These are phyloP conservation scores for Megastigmus dorsalis DNA, from an alignment of 2,888 invertebrate species.

Conservation along the genomic window DNA sequence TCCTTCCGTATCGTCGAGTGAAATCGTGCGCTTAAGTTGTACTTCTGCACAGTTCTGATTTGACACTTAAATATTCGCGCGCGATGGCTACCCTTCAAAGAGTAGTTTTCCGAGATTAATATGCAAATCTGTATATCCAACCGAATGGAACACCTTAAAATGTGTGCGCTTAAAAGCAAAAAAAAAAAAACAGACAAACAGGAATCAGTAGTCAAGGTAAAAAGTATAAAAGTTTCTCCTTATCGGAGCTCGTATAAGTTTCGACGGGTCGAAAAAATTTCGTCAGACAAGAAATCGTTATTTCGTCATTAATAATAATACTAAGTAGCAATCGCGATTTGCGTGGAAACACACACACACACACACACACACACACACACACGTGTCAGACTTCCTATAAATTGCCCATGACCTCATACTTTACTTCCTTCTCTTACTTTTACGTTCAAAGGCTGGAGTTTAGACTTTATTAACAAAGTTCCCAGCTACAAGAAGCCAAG, in stretches of 20 bases:
- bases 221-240: background rate
- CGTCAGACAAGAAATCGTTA: conserved; percentile 9
- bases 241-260: conserved; percentile 7
- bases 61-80: too few species aligned
- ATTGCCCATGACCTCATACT: conserved; percentile 30
- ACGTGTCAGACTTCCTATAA: conserved; percentile 22
- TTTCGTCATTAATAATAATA: conserved; percentile 14
- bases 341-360: background rate
- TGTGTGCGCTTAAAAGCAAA: too few species aligned
- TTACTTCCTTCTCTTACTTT: conserved; percentile 1
- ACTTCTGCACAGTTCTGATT: too few species aligned
- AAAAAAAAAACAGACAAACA: too few species aligned
- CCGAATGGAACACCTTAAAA: too few species aligned
- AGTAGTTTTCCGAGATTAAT: background rate
- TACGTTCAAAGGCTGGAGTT: background rate
- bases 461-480: too few species aligned
- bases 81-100: too few species aligned
- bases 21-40: too few species aligned
- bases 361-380: background rate
- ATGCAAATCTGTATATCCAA: background rate
- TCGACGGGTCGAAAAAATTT: conserved; percentile 14
- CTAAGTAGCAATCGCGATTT: background rate
- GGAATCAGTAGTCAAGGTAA: background rate
- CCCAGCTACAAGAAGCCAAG: too few species aligned
- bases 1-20: too few species aligned